A percentile compares a stretch with the other conserved stretches of the same genome.
Evolutionary conservation across 2,888 invertebrate species (phyloP).

Genomic region (Arge pagana): DNA sequence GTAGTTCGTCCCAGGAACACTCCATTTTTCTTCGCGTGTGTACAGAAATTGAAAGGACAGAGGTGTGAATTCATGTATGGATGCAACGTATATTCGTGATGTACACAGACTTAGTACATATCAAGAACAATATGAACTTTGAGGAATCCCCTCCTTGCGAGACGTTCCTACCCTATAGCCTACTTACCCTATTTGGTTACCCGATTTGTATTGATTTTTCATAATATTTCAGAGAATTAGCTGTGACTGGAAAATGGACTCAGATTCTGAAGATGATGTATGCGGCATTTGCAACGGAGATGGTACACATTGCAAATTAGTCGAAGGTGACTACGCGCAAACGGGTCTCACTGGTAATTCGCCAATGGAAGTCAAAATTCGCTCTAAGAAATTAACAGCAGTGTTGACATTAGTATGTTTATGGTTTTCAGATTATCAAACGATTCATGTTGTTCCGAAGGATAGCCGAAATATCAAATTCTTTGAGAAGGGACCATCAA

Average conservation of each 20-base stretch:
- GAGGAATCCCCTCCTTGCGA: too few species aligned
- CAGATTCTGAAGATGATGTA: conserved; percentile 77
- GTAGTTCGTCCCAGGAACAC: too few species aligned
- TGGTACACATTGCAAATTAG: conserved; percentile 78
- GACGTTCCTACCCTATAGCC: too few species aligned
- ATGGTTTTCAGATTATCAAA: conserved; percentile 64
- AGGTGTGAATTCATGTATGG: too few species aligned
- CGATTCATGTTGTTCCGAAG: conserved; percentile 68
- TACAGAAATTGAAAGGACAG: too few species aligned
- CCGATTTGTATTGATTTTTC: too few species aligned
- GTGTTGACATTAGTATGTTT: conserved; percentile 6
- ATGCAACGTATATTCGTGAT: too few species aligned
- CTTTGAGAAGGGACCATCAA: conserved; percentile 66
- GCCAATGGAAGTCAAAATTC: neutral
- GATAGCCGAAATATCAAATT: conserved; percentile 80
- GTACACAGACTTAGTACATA: too few species aligned
- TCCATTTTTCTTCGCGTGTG: too few species aligned
- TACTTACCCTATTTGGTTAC: too few species aligned
- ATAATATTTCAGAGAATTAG: conserved; percentile 75
- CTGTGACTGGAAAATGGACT: conserved; percentile 89
- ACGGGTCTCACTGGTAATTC: conserved; percentile 56
- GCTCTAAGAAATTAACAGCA: neutral
- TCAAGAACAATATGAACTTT: too few species aligned
- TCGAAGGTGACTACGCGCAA: conserved; percentile 63
- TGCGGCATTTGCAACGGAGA: conserved; percentile 88